Base-by-base conservation (phyloP, 2,797 vertebrate genomes). In the Fratercula arctica region DNA sequence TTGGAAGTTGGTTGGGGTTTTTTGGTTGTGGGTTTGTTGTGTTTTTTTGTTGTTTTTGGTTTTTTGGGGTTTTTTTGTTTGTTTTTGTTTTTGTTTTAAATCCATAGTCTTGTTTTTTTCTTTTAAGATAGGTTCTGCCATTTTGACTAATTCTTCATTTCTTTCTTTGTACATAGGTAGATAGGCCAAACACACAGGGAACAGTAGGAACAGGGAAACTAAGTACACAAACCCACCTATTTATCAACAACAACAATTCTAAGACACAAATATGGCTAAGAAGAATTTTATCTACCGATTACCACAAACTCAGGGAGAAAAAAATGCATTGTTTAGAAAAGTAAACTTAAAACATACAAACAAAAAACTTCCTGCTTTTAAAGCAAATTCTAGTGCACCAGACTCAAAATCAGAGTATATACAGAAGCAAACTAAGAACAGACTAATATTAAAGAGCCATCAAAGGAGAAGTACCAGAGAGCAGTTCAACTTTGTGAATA, bases 291-390 rank as follows among this genome's bases (percentile, higher is more conserved):
- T n/a, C 59, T 74, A 50, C 41, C 17, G 5, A 60, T 31, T 67
- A 26, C 4, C 6, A 77, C 17, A 45, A 61, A 70, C 16, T 43
- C 1, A 2, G 24, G 11, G 3, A 5, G 1, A 3, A 31, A 31
- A 18, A 21, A 33, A 33, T 63, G 23, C 25, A 45, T 4, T 59
- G 8, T 21, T 92, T 43, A 51, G 51, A 82, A 64, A 56, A 61
- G 9, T 16, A 80, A 73, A 4, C 11, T 41, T 61, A 39, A 76
- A 91, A n/a, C 14, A 79, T n/a, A 54, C 53, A 67, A 31, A 31
- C 18, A 70, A 45, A 54, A 12, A 29, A 20, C 16, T 3, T 5
- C n/a, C 19, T 73, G 13, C 13, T 90, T 66, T 84, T 79, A 76
- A 68, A 87, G 10, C 13, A 67, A 92, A 74, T 77, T 87, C 48